Evolutionary conservation across 2,888 invertebrate species (phyloP).

Genomic region (Tenthredo amoena): DNA sequence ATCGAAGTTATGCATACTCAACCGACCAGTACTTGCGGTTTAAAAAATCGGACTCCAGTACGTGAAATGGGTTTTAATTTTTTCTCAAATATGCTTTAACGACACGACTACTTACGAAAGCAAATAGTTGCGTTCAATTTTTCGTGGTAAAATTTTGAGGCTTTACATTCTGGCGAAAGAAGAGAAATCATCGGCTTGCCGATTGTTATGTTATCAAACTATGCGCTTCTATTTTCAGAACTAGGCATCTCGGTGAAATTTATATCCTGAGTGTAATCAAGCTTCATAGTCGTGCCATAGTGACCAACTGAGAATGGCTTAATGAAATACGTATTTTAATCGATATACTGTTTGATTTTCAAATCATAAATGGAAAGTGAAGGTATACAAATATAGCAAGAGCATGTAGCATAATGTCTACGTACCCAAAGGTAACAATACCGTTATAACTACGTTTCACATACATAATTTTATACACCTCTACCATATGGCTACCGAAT

Average conservation of each 20-base stretch:
- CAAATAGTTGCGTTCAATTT: neutral
- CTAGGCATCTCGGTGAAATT: neutral
- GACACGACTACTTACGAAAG: neutral
- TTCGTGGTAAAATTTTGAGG: neutral
- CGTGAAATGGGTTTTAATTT: neutral
- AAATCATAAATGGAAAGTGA: slow-evolving; percentile 30
- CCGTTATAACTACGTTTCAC: slow-evolving; percentile 39
- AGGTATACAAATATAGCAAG: neutral
- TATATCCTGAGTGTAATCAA: neutral
- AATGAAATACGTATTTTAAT: neutral
- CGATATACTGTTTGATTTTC: slow-evolving; percentile 5
- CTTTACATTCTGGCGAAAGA: neutral
- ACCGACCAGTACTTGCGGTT: neutral
- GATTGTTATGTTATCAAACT: neutral
- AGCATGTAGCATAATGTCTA: neutral
- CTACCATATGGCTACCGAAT: slow-evolving; percentile 33
- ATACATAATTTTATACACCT: neutral
- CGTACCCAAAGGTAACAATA: slow-evolving; percentile 39
- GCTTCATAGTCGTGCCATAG: neutral
- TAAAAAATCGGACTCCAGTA: neutral
- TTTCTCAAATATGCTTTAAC: neutral
- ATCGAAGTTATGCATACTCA: neutral
- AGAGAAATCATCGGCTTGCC: neutral
- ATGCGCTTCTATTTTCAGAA: neutral
- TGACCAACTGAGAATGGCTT: neutral